Evolutionary conservation across 2,797 vertebrate genomes (phyloP).

Genomic region (Clarias pachynema): DNA sequence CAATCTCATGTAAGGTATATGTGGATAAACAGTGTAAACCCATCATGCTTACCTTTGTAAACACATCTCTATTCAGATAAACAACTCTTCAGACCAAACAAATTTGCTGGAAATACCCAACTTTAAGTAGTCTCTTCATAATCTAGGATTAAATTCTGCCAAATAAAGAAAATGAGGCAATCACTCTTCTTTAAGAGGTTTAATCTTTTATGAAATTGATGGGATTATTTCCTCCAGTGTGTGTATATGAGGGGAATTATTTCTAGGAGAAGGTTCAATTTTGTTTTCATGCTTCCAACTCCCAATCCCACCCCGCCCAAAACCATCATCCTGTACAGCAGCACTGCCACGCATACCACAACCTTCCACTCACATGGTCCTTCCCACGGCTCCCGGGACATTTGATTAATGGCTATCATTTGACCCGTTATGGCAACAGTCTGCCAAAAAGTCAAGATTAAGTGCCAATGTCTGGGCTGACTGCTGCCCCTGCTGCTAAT

Average conservation of each 20-base stretch:
- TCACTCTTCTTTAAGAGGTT: constrained; percentile 79
- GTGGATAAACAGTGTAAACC: constrained; percentile 14
- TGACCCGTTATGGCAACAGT: constrained; percentile 85
- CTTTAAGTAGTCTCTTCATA: constrained; percentile 68
- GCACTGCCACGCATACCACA: neutral
- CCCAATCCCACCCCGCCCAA: neutral
- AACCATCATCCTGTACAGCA: neutral
- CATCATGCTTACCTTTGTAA: neutral
- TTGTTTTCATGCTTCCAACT: constrained; percentile 49
- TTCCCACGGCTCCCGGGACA: constrained; percentile 66
- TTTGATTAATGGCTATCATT: constrained; percentile 85
- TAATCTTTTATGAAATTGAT: constrained; percentile 82
- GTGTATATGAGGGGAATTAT: constrained; percentile 77
- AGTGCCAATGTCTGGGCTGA: constrained; percentile 78
- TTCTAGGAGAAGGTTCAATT: constrained; percentile 66
- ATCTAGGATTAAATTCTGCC: constrained; percentile 76
- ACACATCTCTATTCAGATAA: constrained; percentile 61
- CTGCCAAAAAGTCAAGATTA: constrained; percentile 84
- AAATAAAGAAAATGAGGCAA: constrained; percentile 73
- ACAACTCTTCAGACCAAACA: constrained; percentile 64
- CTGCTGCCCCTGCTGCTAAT: constrained; percentile 79
- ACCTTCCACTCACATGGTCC: constrained; percentile 48
- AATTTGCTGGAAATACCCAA: constrained; percentile 71
- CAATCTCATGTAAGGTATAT: neutral
- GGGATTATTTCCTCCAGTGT: constrained; percentile 80